phyloP scores from a whole-genome alignment of 2,797 vertebrate genomes.

The Otus scops region DNA sequence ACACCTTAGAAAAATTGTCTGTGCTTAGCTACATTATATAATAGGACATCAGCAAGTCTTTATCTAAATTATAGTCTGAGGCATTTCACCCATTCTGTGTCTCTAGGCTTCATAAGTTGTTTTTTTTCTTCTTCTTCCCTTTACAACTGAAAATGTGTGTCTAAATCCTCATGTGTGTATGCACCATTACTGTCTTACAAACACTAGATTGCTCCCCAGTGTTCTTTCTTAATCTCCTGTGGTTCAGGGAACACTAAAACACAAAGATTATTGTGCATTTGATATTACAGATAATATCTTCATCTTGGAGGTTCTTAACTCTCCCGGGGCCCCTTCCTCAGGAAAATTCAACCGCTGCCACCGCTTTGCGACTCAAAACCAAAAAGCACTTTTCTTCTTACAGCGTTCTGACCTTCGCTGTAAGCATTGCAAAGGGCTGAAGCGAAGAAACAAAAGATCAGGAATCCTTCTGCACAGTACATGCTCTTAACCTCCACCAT shows the following conservation, averaged over 20 bases:
- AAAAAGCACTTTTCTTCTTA: neutral
- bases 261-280: neutral
- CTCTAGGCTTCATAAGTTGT: neutral
- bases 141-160: neutral
- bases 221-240: neutral
- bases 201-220: neutral
- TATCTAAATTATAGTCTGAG: slow-evolving; percentile 31
- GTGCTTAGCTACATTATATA: neutral
- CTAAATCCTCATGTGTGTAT: neutral
- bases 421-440: neutral
- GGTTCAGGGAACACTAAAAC: slow-evolving; percentile 4
- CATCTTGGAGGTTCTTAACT: neutral
- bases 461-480: neutral
- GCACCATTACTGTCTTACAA: neutral
- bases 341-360: slow-evolving; percentile 21
- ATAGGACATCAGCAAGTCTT: neutral
- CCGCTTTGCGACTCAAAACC: neutral
- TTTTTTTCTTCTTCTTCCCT: neutral
- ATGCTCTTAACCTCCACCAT: slow-evolving; percentile 30
- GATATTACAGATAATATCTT: neutral
- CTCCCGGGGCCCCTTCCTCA: neutral
- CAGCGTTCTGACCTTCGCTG: neutral
- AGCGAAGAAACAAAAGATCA: slow-evolving; percentile 1
- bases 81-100: neutral
- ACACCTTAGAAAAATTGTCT: slow-evolving; percentile 28